Evolutionary conservation across 2,797 vertebrate species (phyloP), one percentile per base, ranked within the genome.

Genomic region (Gallirallus australis): DNA sequence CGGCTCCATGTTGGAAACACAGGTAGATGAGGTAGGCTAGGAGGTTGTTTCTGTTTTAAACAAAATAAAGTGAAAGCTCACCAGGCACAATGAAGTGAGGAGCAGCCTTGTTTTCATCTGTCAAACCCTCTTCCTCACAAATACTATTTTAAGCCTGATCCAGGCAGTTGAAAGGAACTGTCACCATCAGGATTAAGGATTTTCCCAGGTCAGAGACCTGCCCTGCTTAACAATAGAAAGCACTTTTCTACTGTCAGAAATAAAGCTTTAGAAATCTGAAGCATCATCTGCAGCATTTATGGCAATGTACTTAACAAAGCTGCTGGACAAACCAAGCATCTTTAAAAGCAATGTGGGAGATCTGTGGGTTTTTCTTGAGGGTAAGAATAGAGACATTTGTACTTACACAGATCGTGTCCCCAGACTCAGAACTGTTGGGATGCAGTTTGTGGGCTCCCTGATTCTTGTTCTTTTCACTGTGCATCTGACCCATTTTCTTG

Each of bases 141-240:
- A 56, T 45, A 59, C 60, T 84, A 77, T 95, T 96, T 95, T 94
- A 94, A 95, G 61, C 40, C 87, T 96, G 86, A 91, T 75, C 47
- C 68, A 82, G 68, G 40, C 63, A 90, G 86, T 47, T 96, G 89
- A 97, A 97, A 90, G 71, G 65, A 95, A 81, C 65, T 42, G 75
- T 90, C 90, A 85, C 65, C 39, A 48, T 69, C 72, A 95, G 95
- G 82, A 97, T 94, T 95, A 92, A 93, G 93, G 90, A 93, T 93
- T 93, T 93, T 91, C 93, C 79, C 82, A 94, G 94, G 96, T 95
- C 94, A 95, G 45, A 95, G 78, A 94, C 88, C 86, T 90, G 47
- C 84, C 47, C 90, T 79, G 90, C 48, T 94, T 95, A 95, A 92
- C 57, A 94, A 82, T 65, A 93, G 56, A 93, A 91, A 84, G 11